A percentile compares a stretch with the other conserved stretches of the same genome.
These are phyloP conservation scores for Cerceris rybyensis DNA, from an alignment of 2,888 invertebrate species.

Conservation along the genomic window DNA sequence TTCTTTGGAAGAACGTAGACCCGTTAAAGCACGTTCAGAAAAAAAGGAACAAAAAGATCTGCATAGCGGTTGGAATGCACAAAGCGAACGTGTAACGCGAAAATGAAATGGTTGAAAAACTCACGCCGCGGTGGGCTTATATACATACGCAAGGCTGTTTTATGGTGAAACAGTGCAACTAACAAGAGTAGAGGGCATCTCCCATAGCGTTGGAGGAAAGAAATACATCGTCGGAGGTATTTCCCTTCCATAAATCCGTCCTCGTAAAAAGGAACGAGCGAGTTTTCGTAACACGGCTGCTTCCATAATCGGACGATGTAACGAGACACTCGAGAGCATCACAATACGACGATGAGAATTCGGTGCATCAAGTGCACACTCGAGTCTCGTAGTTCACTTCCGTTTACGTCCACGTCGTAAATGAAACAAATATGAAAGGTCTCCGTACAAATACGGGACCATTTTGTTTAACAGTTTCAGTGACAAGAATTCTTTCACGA, in stretches of 20 bases:
- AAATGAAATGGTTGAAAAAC: conserved; percentile 29
- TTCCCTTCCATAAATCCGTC: conserved; percentile 65
- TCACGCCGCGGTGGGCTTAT: background rate
- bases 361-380: conserved; percentile 39
- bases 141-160: conserved; percentile 20
- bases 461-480: conserved; percentile 25
- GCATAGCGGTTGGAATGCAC: background rate
- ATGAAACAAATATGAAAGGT: conserved; percentile 44
- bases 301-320: conserved; percentile 56
- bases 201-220: conserved; percentile 30
- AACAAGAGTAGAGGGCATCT: conserved; percentile 15
- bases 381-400: conserved; percentile 31
- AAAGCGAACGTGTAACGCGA: conserved; percentile 16
- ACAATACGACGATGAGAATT: conserved; percentile 63
- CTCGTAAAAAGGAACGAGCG: conserved; percentile 65
- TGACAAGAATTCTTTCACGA: background rate
- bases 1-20: no score
- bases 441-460: background rate
- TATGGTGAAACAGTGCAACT: conserved; percentile 20
- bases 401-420: conserved; percentile 48
- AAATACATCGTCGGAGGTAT: conserved; percentile 31
- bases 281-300: conserved; percentile 67
- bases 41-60: background rate
- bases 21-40: no score
- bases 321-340: conserved; percentile 50